Evolutionary conservation across 2,797 vertebrate genomes (phyloP).

Genomic region (Dallia pectoralis): DNA sequence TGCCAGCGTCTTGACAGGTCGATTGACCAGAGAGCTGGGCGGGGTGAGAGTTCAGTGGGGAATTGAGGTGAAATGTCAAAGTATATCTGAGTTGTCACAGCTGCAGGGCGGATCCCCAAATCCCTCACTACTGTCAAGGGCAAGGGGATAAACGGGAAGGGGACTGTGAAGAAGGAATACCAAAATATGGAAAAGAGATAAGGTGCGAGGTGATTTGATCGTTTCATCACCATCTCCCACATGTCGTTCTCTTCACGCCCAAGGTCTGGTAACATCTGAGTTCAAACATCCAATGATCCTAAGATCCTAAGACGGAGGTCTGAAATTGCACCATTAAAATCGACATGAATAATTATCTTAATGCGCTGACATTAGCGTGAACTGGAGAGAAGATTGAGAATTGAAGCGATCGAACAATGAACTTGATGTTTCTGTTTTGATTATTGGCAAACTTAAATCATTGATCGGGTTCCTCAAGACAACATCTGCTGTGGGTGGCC

Average conservation of each 20-base stretch:
- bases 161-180: conserved; percentile 54
- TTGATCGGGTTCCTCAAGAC: conserved; percentile 17
- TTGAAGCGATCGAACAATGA: conserved; percentile 33
- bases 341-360: conserved; percentile 67
- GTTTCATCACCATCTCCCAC: conserved; percentile 47
- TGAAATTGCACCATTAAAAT: conserved; percentile 64
- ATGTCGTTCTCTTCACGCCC: conserved; percentile 50
- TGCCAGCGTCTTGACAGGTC: conserved; percentile 19
- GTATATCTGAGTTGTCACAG: conserved; percentile 55
- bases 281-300: conserved; percentile 59
- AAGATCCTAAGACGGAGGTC: conserved; percentile 51
- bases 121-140: conserved; percentile 9
- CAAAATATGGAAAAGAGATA: conserved; percentile 59
- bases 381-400: conserved; percentile 34
- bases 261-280: conserved; percentile 62
- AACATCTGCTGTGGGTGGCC: not conserved
- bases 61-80: conserved; percentile 42
- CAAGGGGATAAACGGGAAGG: conserved; percentile 32
- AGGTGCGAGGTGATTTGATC: conserved; percentile 38
- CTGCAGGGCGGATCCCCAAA: conserved; percentile 40
- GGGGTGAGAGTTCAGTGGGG: conserved; percentile 43
- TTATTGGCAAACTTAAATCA: conserved; percentile 61
- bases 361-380: conserved; percentile 64
- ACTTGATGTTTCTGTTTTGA: conserved; percentile 51
- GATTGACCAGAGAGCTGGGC: conserved; percentile 24